Base-by-base conservation (phyloP, 1,140 invertebrate genomes). In the Drosophila lini region DNA sequence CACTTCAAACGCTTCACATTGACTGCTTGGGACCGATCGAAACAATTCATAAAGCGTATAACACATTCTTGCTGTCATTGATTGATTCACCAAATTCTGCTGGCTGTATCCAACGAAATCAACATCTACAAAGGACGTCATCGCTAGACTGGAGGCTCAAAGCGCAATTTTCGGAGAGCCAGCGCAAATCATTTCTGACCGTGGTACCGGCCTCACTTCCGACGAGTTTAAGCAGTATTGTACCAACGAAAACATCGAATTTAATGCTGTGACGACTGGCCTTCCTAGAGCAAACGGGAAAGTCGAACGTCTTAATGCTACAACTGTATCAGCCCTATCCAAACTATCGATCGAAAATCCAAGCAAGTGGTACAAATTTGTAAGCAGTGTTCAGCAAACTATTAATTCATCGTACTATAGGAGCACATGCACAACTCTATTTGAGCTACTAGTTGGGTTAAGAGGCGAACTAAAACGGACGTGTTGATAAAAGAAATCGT, bases 291-390 rank as follows among this genome's bases (percentile, higher is more conserved):
- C 50, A 16, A 58, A 64, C 22, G 53, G 53, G 0, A 53, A 65
- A 58, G 15, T 58, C 0, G 31, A 65, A 16, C 28, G 34, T 6
- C 45, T 53, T 1, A 53, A 62, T 22, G 28, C 48, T 7, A 55
- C 34, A n/a, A 63, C 28, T 15, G n/a, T 53, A 6, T 40, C 45
- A 7, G 53, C 48, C 9, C 13, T 69, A 4, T 60, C 48, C 2
- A 45, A 69, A 11, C 16, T 61, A 9, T 53, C 56, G 2, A 25
- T 61, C 10, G 44, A 48, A 2, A 55, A 50, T 10, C 34, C 22
- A 2, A 67, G 15, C 13, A 60, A 50, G 5, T 68, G 57, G 36
- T 52, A 50, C 9, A 44, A 61, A 11, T 68, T 50, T 9, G 16
- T 68, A 13, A 32, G 22, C 16, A 22, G 32, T 10, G 31, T 42